Percentiles rank a stretch among this genome's conserved stretches.
These are phyloP conservation scores for Corynorhinus townsendii DNA, from an alignment of 2,113 vertebrate species.

Conservation along the genomic window DNA sequence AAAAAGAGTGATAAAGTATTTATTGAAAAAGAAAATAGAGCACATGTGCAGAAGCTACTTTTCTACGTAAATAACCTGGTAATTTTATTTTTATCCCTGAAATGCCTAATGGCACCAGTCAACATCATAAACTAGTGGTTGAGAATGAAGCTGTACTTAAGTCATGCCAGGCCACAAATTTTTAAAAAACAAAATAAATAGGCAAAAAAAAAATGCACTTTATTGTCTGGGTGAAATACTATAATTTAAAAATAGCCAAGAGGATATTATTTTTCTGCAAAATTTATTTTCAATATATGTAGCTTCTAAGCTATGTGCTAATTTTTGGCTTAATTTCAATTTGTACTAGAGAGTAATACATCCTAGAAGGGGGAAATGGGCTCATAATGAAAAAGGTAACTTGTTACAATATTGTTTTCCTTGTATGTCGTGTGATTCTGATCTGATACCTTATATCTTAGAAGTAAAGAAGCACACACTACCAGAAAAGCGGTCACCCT, in stretches of 20 bases:
- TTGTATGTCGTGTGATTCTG: neutral
- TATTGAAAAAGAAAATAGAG: constrained; percentile 36
- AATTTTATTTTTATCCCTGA: constrained; percentile 61
- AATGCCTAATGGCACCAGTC: constrained; percentile 41
- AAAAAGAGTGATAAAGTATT: constrained; percentile 53
- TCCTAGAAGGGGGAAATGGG: neutral
- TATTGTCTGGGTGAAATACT: neutral
- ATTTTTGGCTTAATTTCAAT: neutral
- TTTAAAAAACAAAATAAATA: constrained; percentile 11
- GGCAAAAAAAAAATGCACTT: constrained; percentile 1
- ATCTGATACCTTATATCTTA: neutral
- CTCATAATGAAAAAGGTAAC: constrained; percentile 14
- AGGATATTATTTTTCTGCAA: constrained; percentile 44
- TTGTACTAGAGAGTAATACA: neutral
- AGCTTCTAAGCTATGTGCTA: neutral
- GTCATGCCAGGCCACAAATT: neutral
- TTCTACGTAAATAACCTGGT: constrained; percentile 49
- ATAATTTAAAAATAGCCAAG: constrained; percentile 42
- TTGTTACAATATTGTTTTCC: neutral
- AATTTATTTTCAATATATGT: constrained; percentile 40
- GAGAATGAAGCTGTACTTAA: constrained; percentile 45
- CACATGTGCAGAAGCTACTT: constrained; percentile 32
- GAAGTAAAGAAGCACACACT: constrained; percentile 9
- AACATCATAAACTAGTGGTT: constrained; percentile 32
- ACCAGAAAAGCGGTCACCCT: constrained; percentile 20